These are phyloP conservation scores for Apogon talboti DNA, from an alignment of 2,797 vertebrate species.

Conservation along the genomic window DNA sequence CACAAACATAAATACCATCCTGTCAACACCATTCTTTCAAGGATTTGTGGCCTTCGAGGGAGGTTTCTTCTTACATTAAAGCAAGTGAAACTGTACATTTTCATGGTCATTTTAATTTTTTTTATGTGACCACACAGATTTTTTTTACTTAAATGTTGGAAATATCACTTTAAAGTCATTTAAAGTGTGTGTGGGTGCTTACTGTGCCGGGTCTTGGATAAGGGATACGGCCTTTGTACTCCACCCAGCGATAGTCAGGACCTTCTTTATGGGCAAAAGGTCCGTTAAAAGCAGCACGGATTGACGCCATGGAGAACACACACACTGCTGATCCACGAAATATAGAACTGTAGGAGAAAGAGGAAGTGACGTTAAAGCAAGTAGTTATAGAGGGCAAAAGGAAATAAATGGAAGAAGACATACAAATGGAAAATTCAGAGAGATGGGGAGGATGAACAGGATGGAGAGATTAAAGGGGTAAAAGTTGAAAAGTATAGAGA, in stretches of 20 bases:
- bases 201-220: constrained; percentile 91
- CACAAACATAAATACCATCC: constrained; percentile 39
- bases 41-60: neutral
- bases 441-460: too few species aligned
- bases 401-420: too few species aligned
- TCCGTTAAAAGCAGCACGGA: constrained; percentile 89
- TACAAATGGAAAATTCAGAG: too few species aligned
- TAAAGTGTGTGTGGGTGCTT: constrained; percentile 62
- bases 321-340: constrained; percentile 89
- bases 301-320: constrained; percentile 86
- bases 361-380: neutral
- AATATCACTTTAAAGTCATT: too few species aligned
- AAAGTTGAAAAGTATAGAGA: neutral
- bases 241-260: constrained; percentile 88
- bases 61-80: neutral
- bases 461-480: too few species aligned
- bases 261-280: constrained; percentile 90
- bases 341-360: constrained; percentile 74
- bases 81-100: neutral
- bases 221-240: constrained; percentile 88
- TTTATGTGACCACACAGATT: too few species aligned
- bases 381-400: neutral
- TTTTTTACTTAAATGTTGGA: too few species aligned
- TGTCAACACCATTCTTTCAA: neutral
- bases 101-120: neutral